A percentile compares a stretch with the other conserved stretches of the same genome.
phyloP scores from a whole-genome alignment of 2,797 vertebrate genomes.

The Petrocephalus schoutedeni region DNA sequence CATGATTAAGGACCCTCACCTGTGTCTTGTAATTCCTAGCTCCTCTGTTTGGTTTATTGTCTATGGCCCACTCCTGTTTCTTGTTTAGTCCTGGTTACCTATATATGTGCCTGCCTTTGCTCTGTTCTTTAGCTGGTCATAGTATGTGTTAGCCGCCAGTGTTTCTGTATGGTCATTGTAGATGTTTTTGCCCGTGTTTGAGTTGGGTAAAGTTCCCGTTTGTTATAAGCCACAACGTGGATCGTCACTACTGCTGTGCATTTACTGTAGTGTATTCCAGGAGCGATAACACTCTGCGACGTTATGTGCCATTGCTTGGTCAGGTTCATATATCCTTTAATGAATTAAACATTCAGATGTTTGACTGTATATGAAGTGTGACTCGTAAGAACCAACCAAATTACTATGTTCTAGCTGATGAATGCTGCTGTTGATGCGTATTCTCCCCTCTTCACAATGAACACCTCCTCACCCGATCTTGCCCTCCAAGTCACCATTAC shows the following conservation, averaged over 20 bases:
- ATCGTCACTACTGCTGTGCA: neutral
- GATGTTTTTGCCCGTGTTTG: neutral
- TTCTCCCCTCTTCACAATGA: neutral
- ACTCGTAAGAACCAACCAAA: neutral
- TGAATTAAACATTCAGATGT: neutral
- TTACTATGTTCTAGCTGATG: neutral
- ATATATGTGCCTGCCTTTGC: neutral
- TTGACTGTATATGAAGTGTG: neutral
- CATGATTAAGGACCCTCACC: neutral
- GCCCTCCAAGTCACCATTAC: constrained; percentile 82
- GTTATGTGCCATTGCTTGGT: neutral
- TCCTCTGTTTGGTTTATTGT: neutral
- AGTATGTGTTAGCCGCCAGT: neutral
- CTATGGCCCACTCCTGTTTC: neutral
- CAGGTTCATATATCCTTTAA: neutral
- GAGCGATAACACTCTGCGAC: neutral
- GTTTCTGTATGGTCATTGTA: neutral
- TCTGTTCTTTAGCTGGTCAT: neutral
- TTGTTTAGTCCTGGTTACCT: neutral
- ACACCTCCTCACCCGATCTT: neutral
- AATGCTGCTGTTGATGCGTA: neutral
- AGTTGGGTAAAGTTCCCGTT: neutral
- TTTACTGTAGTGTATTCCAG: neutral
- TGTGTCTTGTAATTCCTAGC: neutral
- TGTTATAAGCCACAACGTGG: neutral